Evolutionary conservation across 2,113 vertebrate species (phyloP), one percentile per base, ranked within the genome.

Genomic region (Parotia lawesii): DNA sequence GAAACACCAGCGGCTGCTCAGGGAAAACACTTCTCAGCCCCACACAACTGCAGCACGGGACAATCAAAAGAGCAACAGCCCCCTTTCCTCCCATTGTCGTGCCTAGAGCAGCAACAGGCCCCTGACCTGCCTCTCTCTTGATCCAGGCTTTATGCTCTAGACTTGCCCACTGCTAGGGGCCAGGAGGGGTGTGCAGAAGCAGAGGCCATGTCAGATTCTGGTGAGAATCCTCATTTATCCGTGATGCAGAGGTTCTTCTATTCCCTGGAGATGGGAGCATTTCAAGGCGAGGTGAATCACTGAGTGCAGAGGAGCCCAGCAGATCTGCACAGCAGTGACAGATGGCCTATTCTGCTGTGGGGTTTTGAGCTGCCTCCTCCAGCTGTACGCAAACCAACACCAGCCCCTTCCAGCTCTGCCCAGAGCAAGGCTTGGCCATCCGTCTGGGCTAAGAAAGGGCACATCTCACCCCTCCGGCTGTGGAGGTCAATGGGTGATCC

Each of bases 221-320:
- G 19, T 14, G 38, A 19, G 15, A 87, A 92, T 21, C 40, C 1
- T 1, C 29, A 35, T 35, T 78, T 81, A 29, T 27, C 15, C 0
- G 0, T 1, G 9, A n/a, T 35, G 33, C 2, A 0, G 60, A 64
- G 24, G 8, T 53, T 65, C 13, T 62, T 72, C 27, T 48, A 10
- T 16, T 82, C 58, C 50, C 53, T 56, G n/a, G 58, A 65, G 57
- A n/a, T 12, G 24, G 40, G 44, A 48, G 45, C n/a, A 25, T 67
- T 57, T n/a, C 54, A 38, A 44, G 45, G 72, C 1, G 0, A 93
- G 28, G 45, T 61, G 76, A 76, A 69, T 61, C 2, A 2, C 40
- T 3, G 17, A 31, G 21, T 4, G 44, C 20, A 16, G 33, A 0
- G 0, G 73, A 60, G 69, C 71, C 56, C 8, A 4, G 53, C 38